Conservation (phyloP, 2,888 invertebrate genomes). For the Cecidostiba fungosa region DNA sequence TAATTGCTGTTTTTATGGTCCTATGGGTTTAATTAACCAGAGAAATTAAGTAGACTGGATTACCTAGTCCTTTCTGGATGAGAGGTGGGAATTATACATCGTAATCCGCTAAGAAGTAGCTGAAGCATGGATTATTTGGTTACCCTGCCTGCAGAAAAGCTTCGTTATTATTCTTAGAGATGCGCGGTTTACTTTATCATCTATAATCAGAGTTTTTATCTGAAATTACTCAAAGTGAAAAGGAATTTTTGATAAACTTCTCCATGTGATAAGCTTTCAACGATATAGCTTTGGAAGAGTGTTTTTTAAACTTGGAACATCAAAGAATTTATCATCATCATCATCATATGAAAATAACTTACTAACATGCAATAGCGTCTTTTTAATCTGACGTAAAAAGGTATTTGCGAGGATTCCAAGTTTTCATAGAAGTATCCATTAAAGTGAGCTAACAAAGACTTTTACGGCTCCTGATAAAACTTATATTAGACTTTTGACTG, state of each 20-base stretch:
- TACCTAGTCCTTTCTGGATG: not conserved
- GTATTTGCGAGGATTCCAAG: not conserved
- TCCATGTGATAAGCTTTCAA: not conserved
- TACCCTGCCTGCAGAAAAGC: not conserved
- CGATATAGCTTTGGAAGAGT: not conserved
- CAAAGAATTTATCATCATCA: not conserved
- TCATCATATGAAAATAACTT: no score
- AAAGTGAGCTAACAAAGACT: conserved; percentile 16
- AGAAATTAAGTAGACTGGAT: not conserved
- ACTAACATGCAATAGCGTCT: not conserved
- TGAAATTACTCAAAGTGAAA: no score
- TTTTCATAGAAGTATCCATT: conserved; percentile 26
- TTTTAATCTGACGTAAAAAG: not conserved
- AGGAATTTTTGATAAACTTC: not conserved
- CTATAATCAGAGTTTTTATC: not conserved
- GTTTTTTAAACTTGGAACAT: not conserved
- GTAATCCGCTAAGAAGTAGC: conserved; percentile 18
- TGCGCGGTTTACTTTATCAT: not conserved
- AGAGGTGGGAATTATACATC: not conserved
- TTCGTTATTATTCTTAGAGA: not conserved
- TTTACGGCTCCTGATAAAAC: conserved; percentile 30
- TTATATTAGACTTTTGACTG: conserved; percentile 4
- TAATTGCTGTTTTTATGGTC: not conserved
- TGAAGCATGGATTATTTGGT: conserved; percentile 16
- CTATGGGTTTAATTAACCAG: not conserved